Evolutionary conservation across 2,888 invertebrate genomes (phyloP).

Genomic region (Rotaria socialis): DNA sequence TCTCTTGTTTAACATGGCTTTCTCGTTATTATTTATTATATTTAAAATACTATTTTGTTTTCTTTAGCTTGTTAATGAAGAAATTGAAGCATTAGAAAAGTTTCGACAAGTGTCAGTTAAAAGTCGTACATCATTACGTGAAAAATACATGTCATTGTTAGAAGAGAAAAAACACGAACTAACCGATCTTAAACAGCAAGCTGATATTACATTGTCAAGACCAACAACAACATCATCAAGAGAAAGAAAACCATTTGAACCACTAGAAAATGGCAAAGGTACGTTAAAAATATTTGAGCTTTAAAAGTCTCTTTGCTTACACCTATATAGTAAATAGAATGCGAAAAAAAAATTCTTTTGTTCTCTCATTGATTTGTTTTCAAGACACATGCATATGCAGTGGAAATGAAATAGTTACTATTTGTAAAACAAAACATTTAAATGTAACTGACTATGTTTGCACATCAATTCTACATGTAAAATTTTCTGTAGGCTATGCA

Average conservation of each 20-base stretch:
- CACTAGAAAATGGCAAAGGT: not conserved
- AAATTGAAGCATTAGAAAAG: constrained; percentile 8
- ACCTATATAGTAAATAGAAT: too few relatives aligned
- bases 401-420: too few relatives aligned
- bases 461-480: too few relatives aligned
- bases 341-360: too few relatives aligned
- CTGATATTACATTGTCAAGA: not conserved
- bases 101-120: constrained; percentile 19
- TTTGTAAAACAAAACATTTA: too few relatives aligned
- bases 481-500: too few relatives aligned
- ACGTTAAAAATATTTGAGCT: not conserved
- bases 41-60: not conserved
- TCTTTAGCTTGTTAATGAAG: constrained; percentile 21
- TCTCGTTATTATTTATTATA: too few relatives aligned
- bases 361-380: too few relatives aligned
- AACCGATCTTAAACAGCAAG: constrained; percentile 39
- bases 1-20: too few relatives aligned
- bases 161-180: constrained; percentile 43
- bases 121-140: constrained; percentile 43
- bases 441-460: too few relatives aligned
- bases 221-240: constrained; percentile 18
- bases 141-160: constrained; percentile 42
- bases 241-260: not conserved
- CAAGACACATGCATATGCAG: too few relatives aligned
- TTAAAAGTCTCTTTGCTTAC: too few relatives aligned